These are phyloP conservation scores for Tetragnatha versicolor DNA, from an alignment of 1,140 invertebrate genomes.

Conservation along the genomic window DNA sequence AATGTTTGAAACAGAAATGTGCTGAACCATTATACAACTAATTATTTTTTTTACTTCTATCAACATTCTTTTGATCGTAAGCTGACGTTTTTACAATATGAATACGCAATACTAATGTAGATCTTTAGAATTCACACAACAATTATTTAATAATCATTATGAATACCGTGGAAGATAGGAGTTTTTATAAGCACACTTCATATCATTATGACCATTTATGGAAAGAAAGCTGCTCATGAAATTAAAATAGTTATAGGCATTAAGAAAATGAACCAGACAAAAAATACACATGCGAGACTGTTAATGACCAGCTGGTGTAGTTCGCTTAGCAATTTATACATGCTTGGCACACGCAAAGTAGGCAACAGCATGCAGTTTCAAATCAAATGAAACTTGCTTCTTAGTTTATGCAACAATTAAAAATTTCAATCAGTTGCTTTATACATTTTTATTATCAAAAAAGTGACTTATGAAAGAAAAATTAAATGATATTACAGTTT, in stretches of 20 bases:
- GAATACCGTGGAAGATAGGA: neutral
- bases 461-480: constrained; percentile 51
- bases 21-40: too few relatives aligned
- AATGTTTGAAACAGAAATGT: constrained; percentile 12
- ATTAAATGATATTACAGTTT: constrained; percentile 51
- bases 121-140: too few relatives aligned
- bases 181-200: too few relatives aligned
- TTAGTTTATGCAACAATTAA: constrained; percentile 40
- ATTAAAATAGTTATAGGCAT: too few relatives aligned
- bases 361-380: constrained; percentile 31
- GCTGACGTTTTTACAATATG: too few relatives aligned
- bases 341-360: constrained; percentile 45
- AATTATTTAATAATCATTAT: neutral
- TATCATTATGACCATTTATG: too few relatives aligned
- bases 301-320: constrained; percentile 8
- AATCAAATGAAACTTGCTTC: constrained; percentile 20
- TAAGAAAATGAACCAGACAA: too few relatives aligned
- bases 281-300: too few relatives aligned
- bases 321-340: constrained; percentile 32
- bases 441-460: constrained; percentile 45
- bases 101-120: too few relatives aligned
- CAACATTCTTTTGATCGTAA: too few relatives aligned
- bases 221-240: too few relatives aligned
- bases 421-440: constrained; percentile 22
- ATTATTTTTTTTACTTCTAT: too few relatives aligned